phyloP scores from a whole-genome alignment of 2,113 vertebrate genomes.

The Hippocampus comes region DNA sequence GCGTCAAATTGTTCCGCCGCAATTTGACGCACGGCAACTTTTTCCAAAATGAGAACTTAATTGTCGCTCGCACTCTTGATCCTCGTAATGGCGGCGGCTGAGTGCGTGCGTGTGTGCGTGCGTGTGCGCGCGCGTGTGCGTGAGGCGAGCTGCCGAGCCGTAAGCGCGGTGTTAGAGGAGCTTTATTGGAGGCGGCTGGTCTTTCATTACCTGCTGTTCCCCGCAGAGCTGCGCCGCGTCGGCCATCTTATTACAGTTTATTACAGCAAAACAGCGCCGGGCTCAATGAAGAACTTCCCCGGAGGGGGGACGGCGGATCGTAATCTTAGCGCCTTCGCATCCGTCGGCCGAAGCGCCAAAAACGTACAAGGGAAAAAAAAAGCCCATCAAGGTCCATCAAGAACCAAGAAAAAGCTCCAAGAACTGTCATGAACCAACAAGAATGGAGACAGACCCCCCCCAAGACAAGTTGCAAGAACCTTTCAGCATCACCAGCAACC shows the following conservation, averaged over 20 bases:
- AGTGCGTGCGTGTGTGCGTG: conserved; percentile 8
- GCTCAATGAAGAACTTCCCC: conserved; percentile 62
- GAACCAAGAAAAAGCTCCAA: neutral
- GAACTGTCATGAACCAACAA: neutral
- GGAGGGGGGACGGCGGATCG: conserved; percentile 43
- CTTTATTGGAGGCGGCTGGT: conserved; percentile 63
- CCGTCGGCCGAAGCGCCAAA: conserved; percentile 21
- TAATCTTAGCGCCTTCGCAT: conserved; percentile 39
- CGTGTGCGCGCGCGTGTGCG: conserved; percentile 13
- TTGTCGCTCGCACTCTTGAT: neutral
- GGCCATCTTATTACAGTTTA: conserved; percentile 68
- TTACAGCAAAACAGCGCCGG: conserved; percentile 60
- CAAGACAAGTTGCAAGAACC: too few species aligned
- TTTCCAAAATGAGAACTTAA: conserved; percentile 3
- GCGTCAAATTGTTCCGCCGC: neutral
- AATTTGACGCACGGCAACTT: neutral
- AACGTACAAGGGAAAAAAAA: neutral
- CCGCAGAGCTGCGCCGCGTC: conserved; percentile 51
- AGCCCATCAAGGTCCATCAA: neutral
- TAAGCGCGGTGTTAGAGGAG: conserved; percentile 63
- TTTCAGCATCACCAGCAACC: too few species aligned
- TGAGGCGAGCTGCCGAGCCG: conserved; percentile 40
- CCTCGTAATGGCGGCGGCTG: neutral
- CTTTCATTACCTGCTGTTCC: conserved; percentile 68
- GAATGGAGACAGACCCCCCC: too few species aligned